Conservation (phyloP, 2,888 invertebrate genomes). For the Petrolisthes manimaculis region DNA sequence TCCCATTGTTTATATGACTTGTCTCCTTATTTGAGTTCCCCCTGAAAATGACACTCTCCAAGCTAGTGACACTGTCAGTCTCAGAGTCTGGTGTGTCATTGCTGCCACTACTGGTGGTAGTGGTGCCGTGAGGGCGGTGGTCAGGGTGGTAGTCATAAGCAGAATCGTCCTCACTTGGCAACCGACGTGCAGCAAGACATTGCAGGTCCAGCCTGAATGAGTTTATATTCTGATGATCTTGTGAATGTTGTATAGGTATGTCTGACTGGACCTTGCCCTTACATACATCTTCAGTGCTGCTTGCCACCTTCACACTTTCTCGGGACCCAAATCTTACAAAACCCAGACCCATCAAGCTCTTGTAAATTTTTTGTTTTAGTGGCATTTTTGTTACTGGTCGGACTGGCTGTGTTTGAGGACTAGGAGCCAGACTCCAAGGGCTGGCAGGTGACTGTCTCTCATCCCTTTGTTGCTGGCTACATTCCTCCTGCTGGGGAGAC, state of each 20-base stretch:
- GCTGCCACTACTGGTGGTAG: constrained; percentile 52
- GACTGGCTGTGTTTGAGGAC: background rate
- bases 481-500: background rate
- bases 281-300: background rate
- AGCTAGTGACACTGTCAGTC: constrained; percentile 66
- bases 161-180: constrained; percentile 49
- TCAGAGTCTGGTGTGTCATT: constrained; percentile 62
- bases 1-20: background rate
- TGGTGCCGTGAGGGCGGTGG: constrained; percentile 32
- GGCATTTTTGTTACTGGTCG: constrained; percentile 24
- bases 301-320: constrained; percentile 29
- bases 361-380: constrained; percentile 55
- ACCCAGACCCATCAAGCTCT: constrained; percentile 50
- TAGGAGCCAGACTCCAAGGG: background rate
- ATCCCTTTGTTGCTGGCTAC: background rate
- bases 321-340: constrained; percentile 49
- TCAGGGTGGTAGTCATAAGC: constrained; percentile 59
- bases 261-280: constrained; percentile 1
- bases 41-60: constrained; percentile 66
- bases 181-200: constrained; percentile 30
- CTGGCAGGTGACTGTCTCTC: background rate
- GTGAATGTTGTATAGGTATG: background rate
- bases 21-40: constrained; percentile 42
- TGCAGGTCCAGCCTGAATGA: constrained; percentile 46
- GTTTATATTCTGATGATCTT: constrained; percentile 29